Conservation (phyloP, 2,888 invertebrate genomes). For the Rotaria socialis region DNA sequence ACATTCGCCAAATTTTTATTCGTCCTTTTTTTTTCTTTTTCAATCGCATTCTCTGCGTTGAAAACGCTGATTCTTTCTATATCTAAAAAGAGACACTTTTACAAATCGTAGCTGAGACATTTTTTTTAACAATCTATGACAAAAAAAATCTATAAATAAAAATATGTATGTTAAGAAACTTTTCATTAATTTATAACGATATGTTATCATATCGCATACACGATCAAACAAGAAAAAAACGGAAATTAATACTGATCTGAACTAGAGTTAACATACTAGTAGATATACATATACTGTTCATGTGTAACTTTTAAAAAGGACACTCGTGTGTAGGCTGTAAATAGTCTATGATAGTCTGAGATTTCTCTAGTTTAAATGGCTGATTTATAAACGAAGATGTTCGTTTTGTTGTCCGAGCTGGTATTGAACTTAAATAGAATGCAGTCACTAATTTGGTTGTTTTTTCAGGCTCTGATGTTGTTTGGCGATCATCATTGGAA, state of each 20-base stretch:
- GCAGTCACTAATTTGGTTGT: background rate
- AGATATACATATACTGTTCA: conserved; percentile 18
- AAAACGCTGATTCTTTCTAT: too few relatives aligned
- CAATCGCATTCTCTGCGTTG: too few relatives aligned
- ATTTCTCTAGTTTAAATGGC: background rate
- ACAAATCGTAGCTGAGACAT: too few relatives aligned
- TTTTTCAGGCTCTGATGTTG: background rate
- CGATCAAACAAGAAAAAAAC: background rate
- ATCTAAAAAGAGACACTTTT: too few relatives aligned
- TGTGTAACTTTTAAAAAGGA: conserved; percentile 19
- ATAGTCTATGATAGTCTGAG: background rate
- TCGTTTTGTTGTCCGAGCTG: background rate
- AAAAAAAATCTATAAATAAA: too few relatives aligned
- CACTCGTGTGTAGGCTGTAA: conserved; percentile 21
- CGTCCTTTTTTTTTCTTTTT: too few relatives aligned
- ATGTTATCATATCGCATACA: background rate
- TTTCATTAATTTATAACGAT: conserved; percentile 2
- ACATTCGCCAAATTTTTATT: too few relatives aligned
- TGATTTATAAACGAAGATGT: conserved; percentile 14
- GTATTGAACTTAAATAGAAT: conserved; percentile 35
- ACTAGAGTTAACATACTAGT: conserved; percentile 4
- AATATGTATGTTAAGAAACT: background rate
- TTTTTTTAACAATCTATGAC: too few relatives aligned
- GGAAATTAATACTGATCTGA: background rate
- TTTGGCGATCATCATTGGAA: background rate